A percentile compares a stretch with the other conserved stretches of the same genome.
phyloP scores from a whole-genome alignment of 2,113 vertebrate genomes.

The Progne subis region DNA sequence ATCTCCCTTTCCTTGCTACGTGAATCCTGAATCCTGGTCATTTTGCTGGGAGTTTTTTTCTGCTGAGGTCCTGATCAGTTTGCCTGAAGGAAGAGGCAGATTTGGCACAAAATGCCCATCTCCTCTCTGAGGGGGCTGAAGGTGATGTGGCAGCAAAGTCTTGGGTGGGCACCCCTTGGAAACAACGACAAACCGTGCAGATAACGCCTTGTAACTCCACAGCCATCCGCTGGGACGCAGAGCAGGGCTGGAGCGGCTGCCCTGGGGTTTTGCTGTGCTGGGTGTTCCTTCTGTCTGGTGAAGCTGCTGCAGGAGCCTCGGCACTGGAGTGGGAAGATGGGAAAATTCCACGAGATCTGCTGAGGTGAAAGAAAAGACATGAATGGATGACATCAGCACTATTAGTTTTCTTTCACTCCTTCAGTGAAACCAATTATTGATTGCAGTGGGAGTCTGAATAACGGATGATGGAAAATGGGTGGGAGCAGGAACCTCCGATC shows the following conservation, averaged over 20 bases:
- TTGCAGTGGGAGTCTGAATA: neutral
- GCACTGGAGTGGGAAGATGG: neutral
- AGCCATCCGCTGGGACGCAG: rapidly evolving
- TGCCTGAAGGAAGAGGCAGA: neutral
- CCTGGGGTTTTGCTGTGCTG: neutral
- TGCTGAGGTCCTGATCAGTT: neutral
- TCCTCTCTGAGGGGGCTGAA: neutral
- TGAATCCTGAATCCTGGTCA: neutral
- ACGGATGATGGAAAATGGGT: neutral
- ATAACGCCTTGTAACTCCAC: rapidly evolving
- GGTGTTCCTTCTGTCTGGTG: neutral
- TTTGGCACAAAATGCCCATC: neutral
- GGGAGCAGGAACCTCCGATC: neutral
- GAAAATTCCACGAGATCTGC: neutral
- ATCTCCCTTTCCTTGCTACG: neutral
- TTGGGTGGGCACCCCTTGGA: neutral
- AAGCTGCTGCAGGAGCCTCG: neutral
- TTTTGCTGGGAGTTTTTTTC: neutral
- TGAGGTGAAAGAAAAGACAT: neutral
- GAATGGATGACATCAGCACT: neutral
- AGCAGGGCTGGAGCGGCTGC: neutral
- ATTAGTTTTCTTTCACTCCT: neutral
- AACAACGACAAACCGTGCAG: neutral
- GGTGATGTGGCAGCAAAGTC: neutral
- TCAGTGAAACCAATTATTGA: neutral